Base-by-base conservation (phyloP, 2,888 invertebrate genomes). In the Cheilosia vulpina region DNA sequence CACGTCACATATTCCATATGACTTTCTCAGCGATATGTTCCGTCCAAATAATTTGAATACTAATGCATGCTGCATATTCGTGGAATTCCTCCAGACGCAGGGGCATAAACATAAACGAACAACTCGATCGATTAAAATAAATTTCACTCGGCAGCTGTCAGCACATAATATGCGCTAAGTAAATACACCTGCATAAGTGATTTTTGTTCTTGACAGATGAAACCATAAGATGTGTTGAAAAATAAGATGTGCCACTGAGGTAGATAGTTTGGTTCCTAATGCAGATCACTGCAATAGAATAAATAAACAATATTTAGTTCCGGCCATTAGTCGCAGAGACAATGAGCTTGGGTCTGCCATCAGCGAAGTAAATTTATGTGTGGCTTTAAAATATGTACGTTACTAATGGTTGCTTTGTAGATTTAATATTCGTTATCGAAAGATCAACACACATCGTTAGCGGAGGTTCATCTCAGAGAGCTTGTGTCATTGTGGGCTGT, bases 41-140 rank as follows among this genome's bases (percentile, higher is more conserved):
- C 17, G 17, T 43, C 45, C 31, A 47, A 63, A 17, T 34, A 9
- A 19, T 31, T 63, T 47, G 4, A 34, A 50, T 63, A 52, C 34
- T 38, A 17, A 65, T 65, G 34, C 34, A 17, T 17, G 24, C n/a
- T 60, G 58, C 71, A 71, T 50, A 38, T 58, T 58, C 34, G 9
- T 43, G 52, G 50, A 60, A 62, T 34, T 31, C 45, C 11, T 31
- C 45, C 3, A 53, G 5, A 31, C 19, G 9, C 53, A 19, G 11
- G 27, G 60, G 52, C 60, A 13, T 38, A 6, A 13, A 34, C n/a
- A n/a, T n/a, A n/a, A n/a, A n/a, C n/a, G n/a, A n/a, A n/a, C 45
- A 55, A 27, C 5, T 43, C 17, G 27, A 6, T 43, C 5, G n/a
- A 47, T 19, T 47, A 15, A 13, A 27, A 31, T 43, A 68, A 53